A percentile compares a stretch with the other conserved stretches of the same genome.
These are phyloP conservation scores for Zaprionus taronus DNA, from an alignment of 1,140 invertebrate genomes.

Conservation along the genomic window DNA sequence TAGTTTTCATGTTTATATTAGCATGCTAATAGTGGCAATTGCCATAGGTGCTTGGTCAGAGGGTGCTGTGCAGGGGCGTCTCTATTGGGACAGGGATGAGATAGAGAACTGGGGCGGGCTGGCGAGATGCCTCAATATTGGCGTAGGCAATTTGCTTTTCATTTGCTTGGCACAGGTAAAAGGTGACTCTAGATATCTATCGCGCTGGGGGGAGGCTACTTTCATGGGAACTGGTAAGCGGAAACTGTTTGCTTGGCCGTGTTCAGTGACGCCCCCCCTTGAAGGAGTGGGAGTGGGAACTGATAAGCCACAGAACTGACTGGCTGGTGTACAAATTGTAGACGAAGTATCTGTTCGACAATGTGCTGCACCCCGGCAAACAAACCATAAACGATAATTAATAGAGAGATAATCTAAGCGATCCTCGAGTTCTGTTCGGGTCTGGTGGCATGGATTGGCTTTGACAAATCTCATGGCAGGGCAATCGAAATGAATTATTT, in stretches of 20 bases:
- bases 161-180: constrained; percentile 43
- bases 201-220: background rate
- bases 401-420: constrained; percentile 80
- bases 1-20: constrained; percentile 82
- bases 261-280: constrained; percentile 59
- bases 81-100: constrained; percentile 33
- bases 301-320: constrained; percentile 54
- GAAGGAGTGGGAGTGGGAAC: background rate
- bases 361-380: constrained; percentile 64
- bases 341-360: constrained; percentile 26
- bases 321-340: constrained; percentile 38
- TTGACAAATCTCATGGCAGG: constrained; percentile 56
- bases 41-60: constrained; percentile 19
- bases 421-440: constrained; percentile 20
- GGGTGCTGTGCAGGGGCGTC: constrained; percentile 12
- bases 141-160: constrained; percentile 60
- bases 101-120: background rate
- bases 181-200: constrained; percentile 43
- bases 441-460: constrained; percentile 45
- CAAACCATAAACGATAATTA: constrained; percentile 82
- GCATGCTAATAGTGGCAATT: constrained; percentile 75
- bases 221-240: constrained; percentile 67
- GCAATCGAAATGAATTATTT: constrained; percentile 81
- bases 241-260: constrained; percentile 36
- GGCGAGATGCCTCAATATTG: constrained; percentile 54